Conservation (phyloP, 1,140 invertebrate genomes). For the Bombyx mandarina region DNA sequence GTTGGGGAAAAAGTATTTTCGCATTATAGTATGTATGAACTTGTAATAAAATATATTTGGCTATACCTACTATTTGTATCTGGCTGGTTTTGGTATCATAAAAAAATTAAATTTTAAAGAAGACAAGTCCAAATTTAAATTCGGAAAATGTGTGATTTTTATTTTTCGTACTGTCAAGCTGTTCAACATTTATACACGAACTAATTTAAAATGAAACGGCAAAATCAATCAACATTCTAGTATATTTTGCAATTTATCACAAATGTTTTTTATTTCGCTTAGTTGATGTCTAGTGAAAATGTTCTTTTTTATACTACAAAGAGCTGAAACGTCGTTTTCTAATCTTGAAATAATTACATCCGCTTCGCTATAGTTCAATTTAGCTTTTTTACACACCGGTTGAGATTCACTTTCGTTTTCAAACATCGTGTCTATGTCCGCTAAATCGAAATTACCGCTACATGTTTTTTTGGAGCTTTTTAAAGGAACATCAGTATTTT, state of each 20-base stretch:
- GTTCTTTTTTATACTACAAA: constrained; percentile 30
- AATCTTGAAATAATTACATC: constrained; percentile 31
- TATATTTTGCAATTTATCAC: constrained; percentile 40
- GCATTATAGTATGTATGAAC: too few relatives aligned
- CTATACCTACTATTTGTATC: too few relatives aligned
- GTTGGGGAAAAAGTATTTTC: too few relatives aligned
- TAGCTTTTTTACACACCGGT: constrained; percentile 39
- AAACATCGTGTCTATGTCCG: constrained; percentile 36
- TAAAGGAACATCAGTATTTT: constrained; percentile 3
- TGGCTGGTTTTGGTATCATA: too few relatives aligned
- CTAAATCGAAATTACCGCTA: constrained; percentile 39
- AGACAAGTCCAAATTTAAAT: too few relatives aligned
- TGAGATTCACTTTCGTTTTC: constrained; percentile 29
- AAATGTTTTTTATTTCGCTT: constrained; percentile 26
- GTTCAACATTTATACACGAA: background rate
- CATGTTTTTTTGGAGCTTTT: constrained; percentile 1
- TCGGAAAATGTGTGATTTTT: too few relatives aligned
- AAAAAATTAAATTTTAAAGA: too few relatives aligned
- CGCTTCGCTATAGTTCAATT: constrained; percentile 24
- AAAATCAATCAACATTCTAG: constrained; percentile 27
- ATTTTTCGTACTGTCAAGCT: too few relatives aligned
- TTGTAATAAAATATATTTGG: too few relatives aligned
- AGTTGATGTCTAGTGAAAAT: constrained; percentile 26
- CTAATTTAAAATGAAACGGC: constrained; percentile 9
- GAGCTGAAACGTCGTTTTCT: constrained; percentile 24